Base-by-base conservation (phyloP, 1,140 invertebrate species). In the Drosophila mojavensis region DNA sequence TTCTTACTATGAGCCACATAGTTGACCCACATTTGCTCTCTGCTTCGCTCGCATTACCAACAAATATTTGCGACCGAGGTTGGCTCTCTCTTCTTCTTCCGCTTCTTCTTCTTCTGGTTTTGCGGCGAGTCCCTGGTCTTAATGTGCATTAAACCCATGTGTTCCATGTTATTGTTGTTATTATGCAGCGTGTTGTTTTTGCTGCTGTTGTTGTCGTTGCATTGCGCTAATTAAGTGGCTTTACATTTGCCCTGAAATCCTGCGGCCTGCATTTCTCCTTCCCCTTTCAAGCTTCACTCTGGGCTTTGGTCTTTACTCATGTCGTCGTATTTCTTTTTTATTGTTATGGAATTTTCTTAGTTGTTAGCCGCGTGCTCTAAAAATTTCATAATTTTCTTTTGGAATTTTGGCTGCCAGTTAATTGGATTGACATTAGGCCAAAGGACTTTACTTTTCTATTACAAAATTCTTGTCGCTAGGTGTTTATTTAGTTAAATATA, bases 21-120 rank as follows among this genome's bases (percentile, higher is more conserved):
- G 79, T 85, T 85, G 82, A 85, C 82, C 82, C 83, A 85, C 64
- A 86, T 88, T 85, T 15, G 43, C 55, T 55, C 11, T 55, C 51
- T 7, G 10, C 15, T 33, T 73, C 36, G 13, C 61, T 17, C 36
- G 28, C 30, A 26, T 9, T 47, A 24, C 4, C 4, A 2, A 4
- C 67, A 56, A 24, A 50, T 26, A 48, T 56, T 2, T 10, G n/a
- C 59, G 51, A 36, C n/a, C 48, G 64, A 47, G 56, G 33, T 55
- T 6, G n/a, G 0, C 15, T 45, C 30, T n/a, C 60, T 68, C 33
- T 62, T 56, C 48, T 15, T 53, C 33, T 30, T 58, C 30, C 43
- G 33, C 43, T 20, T 60, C 17, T 17, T 17, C 17, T 17, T 17
- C 17, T 17, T 24, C 20, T 24, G 0, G 43, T 15, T 47, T 39